Evolutionary conservation across 2,888 invertebrate species (phyloP).

Genomic region (Theodoxus fluviatilis): DNA sequence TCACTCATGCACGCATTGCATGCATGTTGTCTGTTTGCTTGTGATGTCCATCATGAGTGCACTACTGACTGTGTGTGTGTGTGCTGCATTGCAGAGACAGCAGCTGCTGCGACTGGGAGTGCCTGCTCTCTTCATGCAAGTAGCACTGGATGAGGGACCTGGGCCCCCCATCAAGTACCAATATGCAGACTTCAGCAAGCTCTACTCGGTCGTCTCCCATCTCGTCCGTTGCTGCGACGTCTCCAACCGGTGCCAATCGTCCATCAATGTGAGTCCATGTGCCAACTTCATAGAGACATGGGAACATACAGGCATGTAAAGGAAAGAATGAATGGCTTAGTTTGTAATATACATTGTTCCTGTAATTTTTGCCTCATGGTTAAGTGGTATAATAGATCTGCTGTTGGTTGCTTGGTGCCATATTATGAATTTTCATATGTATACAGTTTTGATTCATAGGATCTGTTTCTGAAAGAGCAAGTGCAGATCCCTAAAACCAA

Average conservation of each 20-base stretch:
- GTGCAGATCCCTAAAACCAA: too few relatives aligned
- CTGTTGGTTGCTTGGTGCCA: too few relatives aligned
- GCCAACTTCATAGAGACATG: neutral
- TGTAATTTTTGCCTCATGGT: neutral
- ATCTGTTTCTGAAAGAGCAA: too few relatives aligned
- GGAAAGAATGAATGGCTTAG: neutral
- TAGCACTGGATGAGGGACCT: constrained; percentile 91
- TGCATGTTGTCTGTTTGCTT: too few relatives aligned
- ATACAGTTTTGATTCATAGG: neutral
- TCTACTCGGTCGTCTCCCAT: constrained; percentile 90
- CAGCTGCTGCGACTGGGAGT: constrained; percentile 78
- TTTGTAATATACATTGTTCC: neutral
- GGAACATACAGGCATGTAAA: neutral
- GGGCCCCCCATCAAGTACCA: constrained; percentile 94
- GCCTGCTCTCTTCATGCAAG: constrained; percentile 85
- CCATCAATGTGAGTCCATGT: constrained; percentile 49
- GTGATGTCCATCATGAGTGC: too few relatives aligned
- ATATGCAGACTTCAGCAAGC: constrained; percentile 90
- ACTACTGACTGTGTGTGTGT: too few relatives aligned
- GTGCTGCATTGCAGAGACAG: constrained; percentile 57
- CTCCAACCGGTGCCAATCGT: constrained; percentile 70
- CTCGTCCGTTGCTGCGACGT: constrained; percentile 92
- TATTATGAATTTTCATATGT: too few relatives aligned
- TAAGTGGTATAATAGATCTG: neutral
- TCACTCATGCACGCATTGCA: too few relatives aligned